Conservation (phyloP, 2,888 invertebrate genomes). For the Phanerotoma sp. region DNA sequence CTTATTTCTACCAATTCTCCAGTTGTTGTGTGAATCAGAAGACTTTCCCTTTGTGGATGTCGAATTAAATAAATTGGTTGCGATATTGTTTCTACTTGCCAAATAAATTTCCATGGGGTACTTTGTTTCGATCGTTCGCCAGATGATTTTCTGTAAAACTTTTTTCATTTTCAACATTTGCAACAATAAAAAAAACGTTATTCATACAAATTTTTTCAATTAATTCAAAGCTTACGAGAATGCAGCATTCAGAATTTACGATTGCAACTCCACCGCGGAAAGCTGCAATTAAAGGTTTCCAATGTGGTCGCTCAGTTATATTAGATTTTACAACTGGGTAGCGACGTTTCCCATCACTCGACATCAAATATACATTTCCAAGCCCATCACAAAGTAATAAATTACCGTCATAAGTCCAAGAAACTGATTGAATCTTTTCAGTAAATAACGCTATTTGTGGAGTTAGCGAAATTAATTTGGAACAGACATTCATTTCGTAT, state of each 20-base stretch:
- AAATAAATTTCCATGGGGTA: constrained; percentile 35
- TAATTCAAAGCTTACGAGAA: constrained; percentile 36
- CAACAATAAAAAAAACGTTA: too few relatives aligned
- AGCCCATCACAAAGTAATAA: constrained; percentile 39
- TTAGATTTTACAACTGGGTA: constrained; percentile 30
- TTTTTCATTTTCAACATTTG: background rate
- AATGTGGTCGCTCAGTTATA: background rate
- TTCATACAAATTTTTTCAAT: too few relatives aligned
- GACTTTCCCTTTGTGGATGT: constrained; percentile 35
- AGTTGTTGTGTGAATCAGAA: constrained; percentile 34
- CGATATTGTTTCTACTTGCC: constrained; percentile 37
- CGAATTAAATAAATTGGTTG: constrained; percentile 32
- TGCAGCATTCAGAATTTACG: constrained; percentile 32
- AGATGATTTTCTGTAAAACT: constrained; percentile 43
- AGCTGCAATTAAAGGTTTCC: constrained; percentile 27
- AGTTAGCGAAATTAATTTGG: constrained; percentile 39
- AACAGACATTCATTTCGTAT: constrained; percentile 42
- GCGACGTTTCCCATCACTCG: constrained; percentile 36
- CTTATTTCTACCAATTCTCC: constrained; percentile 41
- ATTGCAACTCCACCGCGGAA: constrained; percentile 37
- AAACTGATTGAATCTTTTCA: constrained; percentile 31
- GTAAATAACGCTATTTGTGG: constrained; percentile 22
- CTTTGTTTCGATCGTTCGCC: constrained; percentile 29
- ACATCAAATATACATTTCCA: constrained; percentile 37
- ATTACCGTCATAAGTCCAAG: constrained; percentile 44